phyloP scores from a whole-genome alignment of 2,888 invertebrate genomes.

The Pardosa pseudoannulata region DNA sequence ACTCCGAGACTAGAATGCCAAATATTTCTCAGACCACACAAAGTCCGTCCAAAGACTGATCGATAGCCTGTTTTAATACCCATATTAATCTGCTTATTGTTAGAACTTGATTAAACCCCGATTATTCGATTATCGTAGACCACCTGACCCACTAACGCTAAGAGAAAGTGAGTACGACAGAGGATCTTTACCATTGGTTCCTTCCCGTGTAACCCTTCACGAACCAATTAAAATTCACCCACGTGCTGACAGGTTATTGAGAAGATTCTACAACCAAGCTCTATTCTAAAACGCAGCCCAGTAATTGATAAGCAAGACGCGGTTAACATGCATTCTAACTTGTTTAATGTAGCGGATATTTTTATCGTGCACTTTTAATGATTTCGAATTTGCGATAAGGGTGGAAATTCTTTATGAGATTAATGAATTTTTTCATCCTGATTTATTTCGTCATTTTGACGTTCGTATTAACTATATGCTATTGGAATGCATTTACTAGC shows the following conservation, averaged over 20 bases:
- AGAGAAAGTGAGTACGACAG: not conserved
- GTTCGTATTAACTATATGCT: constrained; percentile 8
- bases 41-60: too few species aligned
- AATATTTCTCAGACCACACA: too few species aligned
- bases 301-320: constrained; percentile 68
- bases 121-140: not conserved
- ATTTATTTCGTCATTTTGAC: not conserved
- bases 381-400: constrained; percentile 51
- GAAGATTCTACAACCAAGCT: too few species aligned
- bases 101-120: not conserved
- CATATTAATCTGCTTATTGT: not conserved
- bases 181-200: constrained; percentile 13
- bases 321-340: constrained; percentile 63
- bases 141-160: not conserved
- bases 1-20: too few species aligned
- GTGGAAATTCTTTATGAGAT: not conserved
- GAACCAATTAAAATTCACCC: constrained; percentile 70
- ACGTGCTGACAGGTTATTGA: constrained; percentile 66
- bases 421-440: constrained; percentile 5
- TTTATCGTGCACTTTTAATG: constrained; percentile 60
- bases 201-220: constrained; percentile 31
- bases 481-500: too few species aligned
- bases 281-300: constrained; percentile 27
- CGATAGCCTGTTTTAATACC: not conserved
- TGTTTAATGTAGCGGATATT: constrained; percentile 68